phyloP scores from a whole-genome alignment of 2,888 invertebrate genomes.

The Lasioglossum oenotherae region DNA sequence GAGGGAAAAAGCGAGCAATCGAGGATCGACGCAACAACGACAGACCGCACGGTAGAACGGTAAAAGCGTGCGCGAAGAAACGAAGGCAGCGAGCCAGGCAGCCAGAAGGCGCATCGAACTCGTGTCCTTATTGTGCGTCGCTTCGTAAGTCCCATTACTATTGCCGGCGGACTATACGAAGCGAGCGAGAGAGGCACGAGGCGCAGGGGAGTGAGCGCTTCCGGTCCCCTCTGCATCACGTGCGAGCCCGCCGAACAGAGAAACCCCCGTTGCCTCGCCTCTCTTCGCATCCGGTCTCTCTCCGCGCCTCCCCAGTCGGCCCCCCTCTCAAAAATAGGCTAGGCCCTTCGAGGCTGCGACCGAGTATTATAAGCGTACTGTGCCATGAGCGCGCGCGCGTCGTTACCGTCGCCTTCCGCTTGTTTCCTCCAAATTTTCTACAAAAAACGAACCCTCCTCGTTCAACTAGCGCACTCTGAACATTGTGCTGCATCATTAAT shows the following conservation, averaged over 20 bases:
- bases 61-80: conserved; percentile 60
- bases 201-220: conserved; percentile 79
- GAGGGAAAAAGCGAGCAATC: conserved; percentile 17
- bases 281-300: conserved; percentile 67
- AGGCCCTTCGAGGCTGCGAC: conserved; percentile 72
- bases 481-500: neutral
- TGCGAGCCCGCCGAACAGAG: conserved; percentile 82
- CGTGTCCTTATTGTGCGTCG: conserved; percentile 75
- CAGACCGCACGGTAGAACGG: conserved; percentile 34
- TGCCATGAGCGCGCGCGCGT: conserved; percentile 28
- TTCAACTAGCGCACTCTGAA: no score
- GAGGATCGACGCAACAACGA: conserved; percentile 23
- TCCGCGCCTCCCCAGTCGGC: conserved; percentile 59
- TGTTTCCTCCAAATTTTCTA: neutral
- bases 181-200: conserved; percentile 73
- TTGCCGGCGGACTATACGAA: conserved; percentile 69
- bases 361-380: conserved; percentile 45
- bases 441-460: no score
- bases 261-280: conserved; percentile 77
- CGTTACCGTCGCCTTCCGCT: neutral
- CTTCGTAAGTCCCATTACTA: conserved; percentile 76
- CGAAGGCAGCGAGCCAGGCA: conserved; percentile 51
- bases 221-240: conserved; percentile 84
- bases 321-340: conserved; percentile 81
- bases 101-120: conserved; percentile 65